Base-by-base conservation (phyloP, 2,113 vertebrate species). In the Himantopus leucocephalus region DNA sequence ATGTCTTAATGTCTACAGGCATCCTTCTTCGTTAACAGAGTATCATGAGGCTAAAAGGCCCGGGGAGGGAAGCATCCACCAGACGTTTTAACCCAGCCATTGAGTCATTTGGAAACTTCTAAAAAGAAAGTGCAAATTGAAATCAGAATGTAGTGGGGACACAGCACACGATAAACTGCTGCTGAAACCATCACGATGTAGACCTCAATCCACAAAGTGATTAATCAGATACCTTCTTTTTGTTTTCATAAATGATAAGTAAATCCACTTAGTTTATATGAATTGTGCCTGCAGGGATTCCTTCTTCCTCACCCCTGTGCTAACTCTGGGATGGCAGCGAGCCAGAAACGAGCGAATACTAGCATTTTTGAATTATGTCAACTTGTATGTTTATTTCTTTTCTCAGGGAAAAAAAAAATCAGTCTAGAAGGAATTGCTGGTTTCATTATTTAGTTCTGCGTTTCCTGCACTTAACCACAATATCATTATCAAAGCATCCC, bases 341-440 rank as follows among this genome's bases (percentile, higher is more conserved):
- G 95, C 97, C 97, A 97, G 83, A 37, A 64, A 34, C 24, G 5
- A 90, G 91, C 88, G 87, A 66, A 72, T 26, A 70, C 79, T 37
- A 43, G 92, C 74, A 78, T 88, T 93, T 81, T 53, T 85, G 37
- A 92, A 64, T 90, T 27, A 92, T 92, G 90, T 85, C 97, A 96
- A 82, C 94, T 96, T 96, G 95, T 95, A 68, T 95, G 95, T 96
- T 97, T 97, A 96, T 97, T 97, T 97, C 94, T 97, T 94, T 95
- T 95, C 85, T 93, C 50, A 12, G 39, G 83, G 73, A 22, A 63
- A 18, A 53, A 72, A 91, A 70, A 84, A 72, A 72, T 7, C 43
- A 14, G 74, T 48, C 91, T 72, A 52, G 86, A 72, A 97, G 94
- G 96, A 94, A 92, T 85, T 91, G 72, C 94, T 92, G 85, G 90